Base-by-base conservation (phyloP, 2,797 vertebrate genomes). In the Anguilla marmorata region DNA sequence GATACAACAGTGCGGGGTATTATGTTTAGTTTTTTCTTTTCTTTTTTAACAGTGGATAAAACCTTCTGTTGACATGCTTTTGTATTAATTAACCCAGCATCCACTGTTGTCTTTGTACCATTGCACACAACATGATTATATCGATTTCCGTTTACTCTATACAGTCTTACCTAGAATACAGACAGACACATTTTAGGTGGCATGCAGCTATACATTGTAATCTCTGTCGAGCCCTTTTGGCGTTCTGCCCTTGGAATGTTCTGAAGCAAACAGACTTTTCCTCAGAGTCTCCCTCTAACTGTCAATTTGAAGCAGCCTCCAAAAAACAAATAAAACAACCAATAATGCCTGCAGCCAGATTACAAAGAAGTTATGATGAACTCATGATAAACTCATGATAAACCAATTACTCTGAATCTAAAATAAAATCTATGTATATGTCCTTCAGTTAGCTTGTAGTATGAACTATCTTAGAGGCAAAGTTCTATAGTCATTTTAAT, bases 191-290 rank as follows among this genome's bases (percentile, higher is more conserved):
- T 89, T 86, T 86, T 86, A 50, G 89, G 88, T 88, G 91, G 92
- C 91, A 90, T 91, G 89, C 91, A 85, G 88, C 54, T 33, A 89
- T 91, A 89, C 89, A 76, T 87, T 90, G 86, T 90, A 89, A 87
- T 93, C 93, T 93, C 93, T 94, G 94, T 92, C n/a, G 86, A 94
- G 95, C 94, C 95, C 95, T 94, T 95, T 94, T 88, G 92, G 92
- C 90, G 45, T 74, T 41, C 91, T 90, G 90, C 93, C 92, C 91
- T 89, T 92, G 93, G 94, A 94, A 94, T 94, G 94, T 95, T 92
- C 93, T 94, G 93, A 95, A 95, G 92, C 92, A 93, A 92, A 91
- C 86, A 90, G 90, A 86, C 88, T 90, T 86, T 89, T 84, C 89
- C 89, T 90, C 41, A 87, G 30, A 74, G 21, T 69, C 85, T 66